Evolutionary conservation across 1,140 invertebrate species (phyloP), one percentile per base, ranked within the genome.

Genomic region (Odontomachus brunneus): DNA sequence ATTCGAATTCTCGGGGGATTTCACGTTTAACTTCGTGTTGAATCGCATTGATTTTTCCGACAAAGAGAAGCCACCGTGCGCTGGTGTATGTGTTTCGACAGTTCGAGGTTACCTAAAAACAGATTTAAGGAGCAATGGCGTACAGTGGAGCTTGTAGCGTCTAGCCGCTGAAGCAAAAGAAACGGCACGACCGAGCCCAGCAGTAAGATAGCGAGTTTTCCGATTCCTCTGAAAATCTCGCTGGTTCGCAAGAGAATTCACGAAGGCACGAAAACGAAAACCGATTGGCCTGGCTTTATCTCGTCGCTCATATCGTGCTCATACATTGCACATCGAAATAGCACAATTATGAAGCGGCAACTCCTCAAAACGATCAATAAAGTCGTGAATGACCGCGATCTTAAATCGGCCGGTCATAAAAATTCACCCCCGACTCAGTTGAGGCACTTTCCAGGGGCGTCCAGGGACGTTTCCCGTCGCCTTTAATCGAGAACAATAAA

Each of bases 401-500:
- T 69, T 57, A 38, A 65, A 49, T 76, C 17, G 12, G 3, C 15
- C 22, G 24, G 9, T 57, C 62, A 4, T 19, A 29, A 57, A 55
- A 57, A 55, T 44, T 29, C n/a, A 2, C 38, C n/a, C n/a, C 0
- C 22, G n/a, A 22, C n/a, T 55, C 4, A 11, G 5, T 2, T 1
- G 14, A 4, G 15, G 38, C 14, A 14, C 17, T 48, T 26, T 38
- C 12, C 17, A n/a, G n/a, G n/a, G n/a, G n/a, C n/a, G n/a, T n/a
- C n/a, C n/a, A n/a, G n/a, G n/a, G n/a, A 7, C 24, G 63, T 59
- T 44, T 29, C 2, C 9, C 15, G 2, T 2, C 51, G 29, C 17
- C 49, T 55, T 14, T 69, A 44, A 78, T 80, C 44, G 22, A 65
- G n/a, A 29, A 55, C 29, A 49, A 78, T 59, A 51, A 48, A 85